Percentiles rank a stretch among this genome's conserved stretches.
Conservation (phyloP, 2,113 vertebrate genomes). For the Xiphophorus maculatus region DNA sequence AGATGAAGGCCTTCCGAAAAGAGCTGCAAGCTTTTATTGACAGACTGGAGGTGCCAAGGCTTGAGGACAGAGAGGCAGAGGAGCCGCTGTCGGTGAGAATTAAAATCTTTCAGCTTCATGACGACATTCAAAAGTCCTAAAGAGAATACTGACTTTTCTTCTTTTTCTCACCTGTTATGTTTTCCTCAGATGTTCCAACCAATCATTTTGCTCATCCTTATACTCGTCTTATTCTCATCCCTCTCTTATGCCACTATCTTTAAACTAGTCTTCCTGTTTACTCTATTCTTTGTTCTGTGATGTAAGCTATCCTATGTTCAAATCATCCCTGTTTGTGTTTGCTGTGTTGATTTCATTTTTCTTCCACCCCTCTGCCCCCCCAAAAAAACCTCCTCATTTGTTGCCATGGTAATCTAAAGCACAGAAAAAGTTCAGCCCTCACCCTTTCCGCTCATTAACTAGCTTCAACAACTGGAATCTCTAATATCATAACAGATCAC, state of each 20-base stretch:
- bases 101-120: not conserved
- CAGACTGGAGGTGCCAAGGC: constrained; percentile 88
- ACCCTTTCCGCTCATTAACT: constrained; percentile 72
- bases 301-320: constrained; percentile 46
- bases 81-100: constrained; percentile 95
- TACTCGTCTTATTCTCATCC: constrained; percentile 98
- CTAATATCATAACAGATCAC: constrained; percentile 49
- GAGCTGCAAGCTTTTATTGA: constrained; percentile 97
- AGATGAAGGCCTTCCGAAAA: constrained; percentile 97
- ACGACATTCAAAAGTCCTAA: not conserved
- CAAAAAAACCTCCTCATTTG: constrained; percentile 80
- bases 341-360: constrained; percentile 35
- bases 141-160: constrained; percentile 39
- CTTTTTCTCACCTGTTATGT: constrained; percentile 71
- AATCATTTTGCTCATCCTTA: constrained; percentile 99
- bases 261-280: constrained; percentile 96
- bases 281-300: constrained; percentile 99
- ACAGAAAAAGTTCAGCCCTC: constrained; percentile 85
- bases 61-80: constrained; percentile 86
- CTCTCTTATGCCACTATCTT: constrained; percentile 99
- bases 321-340: constrained; percentile 70
- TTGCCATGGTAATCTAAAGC: constrained; percentile 88
- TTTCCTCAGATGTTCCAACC: constrained; percentile 98
- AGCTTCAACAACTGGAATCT: constrained; percentile 88
- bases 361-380: not conserved